These are phyloP conservation scores for Craniophora ligustri DNA, from an alignment of 2,888 invertebrate species.

Conservation along the genomic window DNA sequence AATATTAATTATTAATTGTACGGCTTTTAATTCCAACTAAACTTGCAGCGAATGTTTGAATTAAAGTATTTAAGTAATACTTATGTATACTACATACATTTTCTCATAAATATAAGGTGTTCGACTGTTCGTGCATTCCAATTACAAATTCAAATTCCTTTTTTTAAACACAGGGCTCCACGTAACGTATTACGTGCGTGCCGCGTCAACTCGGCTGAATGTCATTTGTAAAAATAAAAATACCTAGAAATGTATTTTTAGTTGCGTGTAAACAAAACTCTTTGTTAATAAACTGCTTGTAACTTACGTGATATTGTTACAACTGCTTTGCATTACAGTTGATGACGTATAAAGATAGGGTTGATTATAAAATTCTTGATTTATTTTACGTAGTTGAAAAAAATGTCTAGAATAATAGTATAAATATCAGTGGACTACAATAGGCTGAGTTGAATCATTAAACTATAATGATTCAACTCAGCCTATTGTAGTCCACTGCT, in stretches of 20 bases:
- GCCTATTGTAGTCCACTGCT: too few species aligned
- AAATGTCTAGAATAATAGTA: too few species aligned
- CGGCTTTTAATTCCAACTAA: too few species aligned
- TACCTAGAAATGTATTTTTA: conserved; percentile 56
- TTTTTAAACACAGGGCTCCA: conserved; percentile 4
- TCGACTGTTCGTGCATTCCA: background rate
- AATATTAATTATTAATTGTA: too few species aligned
- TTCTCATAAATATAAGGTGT: too few species aligned
- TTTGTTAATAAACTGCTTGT: conserved; percentile 59
- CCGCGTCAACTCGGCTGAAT: conserved; percentile 12
- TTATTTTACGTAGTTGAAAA: too few species aligned
- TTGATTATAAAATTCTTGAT: too few species aligned
- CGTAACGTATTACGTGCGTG: conserved; percentile 9
- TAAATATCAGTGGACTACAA: too few species aligned
- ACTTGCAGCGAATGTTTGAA: background rate
- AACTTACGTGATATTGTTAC: conserved; percentile 57
- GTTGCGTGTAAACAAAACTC: conserved; percentile 58
- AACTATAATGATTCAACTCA: too few species aligned
- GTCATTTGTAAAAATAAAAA: conserved; percentile 38
- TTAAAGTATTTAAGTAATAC: too few species aligned
- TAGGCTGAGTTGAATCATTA: too few species aligned
- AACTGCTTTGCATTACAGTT: conserved; percentile 64
- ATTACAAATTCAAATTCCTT: background rate
- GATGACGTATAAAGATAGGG: background rate
- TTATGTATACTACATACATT: too few species aligned